Conservation (phyloP, 2,113 vertebrate genomes). For the Burhinus oedicnemus region DNA sequence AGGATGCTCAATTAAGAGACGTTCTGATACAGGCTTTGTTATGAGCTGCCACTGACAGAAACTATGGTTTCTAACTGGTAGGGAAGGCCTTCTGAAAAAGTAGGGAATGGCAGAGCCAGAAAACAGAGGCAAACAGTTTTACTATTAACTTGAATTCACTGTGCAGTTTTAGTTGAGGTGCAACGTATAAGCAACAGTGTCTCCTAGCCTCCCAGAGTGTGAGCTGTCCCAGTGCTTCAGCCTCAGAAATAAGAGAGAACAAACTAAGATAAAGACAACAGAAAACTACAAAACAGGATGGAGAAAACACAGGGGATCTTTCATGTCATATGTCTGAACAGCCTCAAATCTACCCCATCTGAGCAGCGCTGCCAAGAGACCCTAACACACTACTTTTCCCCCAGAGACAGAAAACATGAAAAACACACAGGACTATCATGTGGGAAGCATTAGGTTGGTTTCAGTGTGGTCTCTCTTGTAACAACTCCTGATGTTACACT, state of each 20-base stretch:
- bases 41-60: background rate
- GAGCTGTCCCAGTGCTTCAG: background rate
- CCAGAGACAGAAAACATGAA: background rate
- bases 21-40: background rate
- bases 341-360: background rate
- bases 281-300: background rate
- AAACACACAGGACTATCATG: background rate
- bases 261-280: background rate
- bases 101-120: background rate
- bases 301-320: background rate
- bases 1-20: background rate
- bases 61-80: background rate
- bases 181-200: background rate
- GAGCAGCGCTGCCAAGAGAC: background rate
- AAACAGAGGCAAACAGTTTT: background rate
- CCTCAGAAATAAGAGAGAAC: background rate
- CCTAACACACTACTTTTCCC: background rate
- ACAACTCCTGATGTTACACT: background rate
- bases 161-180: background rate
- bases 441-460: background rate
- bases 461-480: background rate
- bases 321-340: background rate
- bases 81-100: background rate
- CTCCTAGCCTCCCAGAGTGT: background rate
- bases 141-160: background rate